phyloP scores from a whole-genome alignment of 2,888 invertebrate genomes.

The Anthophora plumipes region DNA sequence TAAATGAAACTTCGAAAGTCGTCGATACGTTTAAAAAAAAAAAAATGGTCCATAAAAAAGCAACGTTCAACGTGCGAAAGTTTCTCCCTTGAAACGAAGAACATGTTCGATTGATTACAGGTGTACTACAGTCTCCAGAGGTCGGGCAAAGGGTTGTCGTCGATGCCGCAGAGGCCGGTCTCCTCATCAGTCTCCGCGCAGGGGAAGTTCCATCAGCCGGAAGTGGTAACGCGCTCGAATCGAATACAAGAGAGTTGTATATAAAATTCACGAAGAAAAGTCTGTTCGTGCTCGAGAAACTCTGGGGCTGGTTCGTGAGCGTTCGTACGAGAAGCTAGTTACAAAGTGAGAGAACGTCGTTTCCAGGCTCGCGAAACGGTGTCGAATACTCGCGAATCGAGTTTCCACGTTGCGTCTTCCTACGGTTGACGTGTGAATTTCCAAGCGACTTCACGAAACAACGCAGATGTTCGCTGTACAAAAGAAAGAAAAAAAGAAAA shows the following conservation, averaged over 20 bases:
- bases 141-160: constrained; percentile 89
- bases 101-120: constrained; percentile 85
- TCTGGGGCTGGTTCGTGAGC: constrained; percentile 10
- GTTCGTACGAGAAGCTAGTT: constrained; percentile 10
- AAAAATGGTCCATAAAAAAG: too few relatives aligned
- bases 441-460: constrained; percentile 38
- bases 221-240: constrained; percentile 94
- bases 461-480: constrained; percentile 60
- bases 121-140: constrained; percentile 92
- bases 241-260: constrained; percentile 96
- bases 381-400: not conserved
- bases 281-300: constrained; percentile 11
- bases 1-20: too few relatives aligned
- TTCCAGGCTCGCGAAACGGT: not conserved
- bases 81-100: constrained; percentile 14
- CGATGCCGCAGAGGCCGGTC: constrained; percentile 87
- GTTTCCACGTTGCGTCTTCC: constrained; percentile 38
- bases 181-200: constrained; percentile 92
- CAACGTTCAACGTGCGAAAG: not conserved
- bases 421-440: constrained; percentile 46
- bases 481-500: constrained; percentile 10
- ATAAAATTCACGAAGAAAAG: constrained; percentile 85
- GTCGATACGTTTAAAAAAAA: too few relatives aligned
- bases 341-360: not conserved
- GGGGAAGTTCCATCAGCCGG: constrained; percentile 89